Evolutionary conservation across 2,113 vertebrate genomes (phyloP).

Genomic region (Brachirus orientalis): DNA sequence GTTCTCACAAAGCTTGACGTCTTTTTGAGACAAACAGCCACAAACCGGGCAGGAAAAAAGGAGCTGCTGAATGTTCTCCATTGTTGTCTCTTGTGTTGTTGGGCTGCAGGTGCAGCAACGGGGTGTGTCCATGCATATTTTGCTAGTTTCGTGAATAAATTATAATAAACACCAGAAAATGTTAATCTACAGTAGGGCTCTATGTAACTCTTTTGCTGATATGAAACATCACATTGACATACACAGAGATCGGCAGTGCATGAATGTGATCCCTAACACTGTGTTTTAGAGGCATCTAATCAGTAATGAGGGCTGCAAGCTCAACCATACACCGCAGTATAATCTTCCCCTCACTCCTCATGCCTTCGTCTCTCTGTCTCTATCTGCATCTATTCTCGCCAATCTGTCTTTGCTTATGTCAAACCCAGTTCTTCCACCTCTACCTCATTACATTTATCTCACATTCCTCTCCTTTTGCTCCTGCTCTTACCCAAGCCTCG

Average conservation of each 20-base stretch:
- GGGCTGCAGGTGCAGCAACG: too few species aligned
- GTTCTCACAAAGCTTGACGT: too few species aligned
- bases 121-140: too few species aligned
- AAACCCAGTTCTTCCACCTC: constrained; percentile 19
- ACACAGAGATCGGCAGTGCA: constrained; percentile 46
- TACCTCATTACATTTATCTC: constrained; percentile 47
- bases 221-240: constrained; percentile 10
- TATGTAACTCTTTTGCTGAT: too few species aligned
- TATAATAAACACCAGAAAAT: too few species aligned
- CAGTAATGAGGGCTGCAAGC: constrained; percentile 68
- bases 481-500: constrained; percentile 28
- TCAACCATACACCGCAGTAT: constrained; percentile 30
- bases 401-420: constrained; percentile 45
- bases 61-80: too few species aligned
- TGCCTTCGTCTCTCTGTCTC: constrained; percentile 34
- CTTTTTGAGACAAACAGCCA: too few species aligned
- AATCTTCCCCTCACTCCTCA: constrained; percentile 45
- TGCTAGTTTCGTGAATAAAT: too few species aligned
- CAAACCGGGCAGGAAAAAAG: too few species aligned
- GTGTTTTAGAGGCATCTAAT: constrained; percentile 81
- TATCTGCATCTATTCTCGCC: constrained; percentile 47
- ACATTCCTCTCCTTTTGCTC: constrained; percentile 39
- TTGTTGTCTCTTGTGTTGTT: too few species aligned
- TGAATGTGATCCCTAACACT: constrained; percentile 71
- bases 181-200: too few species aligned